Conservation (phyloP, 2,888 invertebrate genomes). For the Euspilapteryx auroguttella region DNA sequence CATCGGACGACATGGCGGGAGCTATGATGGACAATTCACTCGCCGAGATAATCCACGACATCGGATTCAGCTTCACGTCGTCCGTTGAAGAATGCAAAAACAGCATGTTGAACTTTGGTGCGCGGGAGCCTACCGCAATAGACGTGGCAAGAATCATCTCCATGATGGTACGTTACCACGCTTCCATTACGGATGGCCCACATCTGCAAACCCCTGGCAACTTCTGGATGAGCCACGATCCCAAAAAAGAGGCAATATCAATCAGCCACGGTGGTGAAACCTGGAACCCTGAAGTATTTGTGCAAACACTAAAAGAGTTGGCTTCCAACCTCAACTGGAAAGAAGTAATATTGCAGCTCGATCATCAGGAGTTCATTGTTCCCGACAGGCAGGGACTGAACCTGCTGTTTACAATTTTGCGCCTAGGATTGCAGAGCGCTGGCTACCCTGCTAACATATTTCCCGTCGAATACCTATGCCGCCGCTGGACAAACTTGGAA, state of each 20-base stretch:
- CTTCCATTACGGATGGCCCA: conserved; percentile 65
- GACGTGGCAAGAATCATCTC: conserved; percentile 84
- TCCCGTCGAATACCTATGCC: conserved; percentile 87
- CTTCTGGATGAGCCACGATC: conserved; percentile 63
- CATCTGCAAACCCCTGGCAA: conserved; percentile 68
- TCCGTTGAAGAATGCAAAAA: conserved; percentile 87
- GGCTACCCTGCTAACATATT: conserved; percentile 72
- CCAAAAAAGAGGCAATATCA: conserved; percentile 53
- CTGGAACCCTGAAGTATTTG: conserved; percentile 95
- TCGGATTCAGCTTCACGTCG: conserved; percentile 88
- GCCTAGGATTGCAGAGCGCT: conserved; percentile 77
- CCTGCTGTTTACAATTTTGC: conserved; percentile 80
- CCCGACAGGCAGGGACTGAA: conserved; percentile 85
- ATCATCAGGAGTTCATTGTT: conserved; percentile 86
- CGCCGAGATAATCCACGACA: conserved; percentile 88
- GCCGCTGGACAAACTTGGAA: conserved; percentile 91
- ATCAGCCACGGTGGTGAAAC: conserved; percentile 51
- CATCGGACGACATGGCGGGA: conserved; percentile 62
- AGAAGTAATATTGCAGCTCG: conserved; percentile 88
- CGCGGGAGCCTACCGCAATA: conserved; percentile 79
- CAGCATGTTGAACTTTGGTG: conserved; percentile 79
- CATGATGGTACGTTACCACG: conserved; percentile 84
- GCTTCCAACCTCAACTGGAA: conserved; percentile 89
- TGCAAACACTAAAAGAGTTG: conserved; percentile 88
- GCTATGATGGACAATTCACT: conserved; percentile 75